Conservation (phyloP, 1,140 invertebrate genomes). For the Trichonephila clavata region DNA sequence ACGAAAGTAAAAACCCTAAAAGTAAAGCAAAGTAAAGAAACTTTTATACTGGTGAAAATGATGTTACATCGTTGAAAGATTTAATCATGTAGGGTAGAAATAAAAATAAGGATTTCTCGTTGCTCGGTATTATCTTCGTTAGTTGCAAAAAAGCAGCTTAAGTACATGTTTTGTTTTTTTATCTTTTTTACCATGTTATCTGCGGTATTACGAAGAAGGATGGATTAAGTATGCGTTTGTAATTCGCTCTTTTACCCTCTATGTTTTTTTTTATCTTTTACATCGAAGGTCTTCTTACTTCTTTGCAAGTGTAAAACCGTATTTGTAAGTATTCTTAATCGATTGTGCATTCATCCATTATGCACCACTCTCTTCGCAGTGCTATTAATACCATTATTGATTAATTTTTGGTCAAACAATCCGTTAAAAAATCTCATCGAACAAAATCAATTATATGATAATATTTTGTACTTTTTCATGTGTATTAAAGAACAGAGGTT, state of each 20-base stretch:
- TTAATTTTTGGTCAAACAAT: neutral
- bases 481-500: too few species aligned
- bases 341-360: neutral
- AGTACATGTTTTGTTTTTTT: constrained; percentile 1
- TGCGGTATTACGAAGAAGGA: constrained; percentile 30
- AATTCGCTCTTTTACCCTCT: neutral
- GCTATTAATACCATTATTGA: neutral
- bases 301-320: neutral
- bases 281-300: constrained; percentile 18
- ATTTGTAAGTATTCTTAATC: constrained; percentile 28
- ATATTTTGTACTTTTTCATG: too few species aligned
- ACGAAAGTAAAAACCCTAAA: neutral
- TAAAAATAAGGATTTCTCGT: constrained; percentile 1
- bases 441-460: neutral
- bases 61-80: constrained; percentile 3
- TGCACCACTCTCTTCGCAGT: neutral
- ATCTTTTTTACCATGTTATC: neutral
- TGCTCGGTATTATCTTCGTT: constrained; percentile 20
- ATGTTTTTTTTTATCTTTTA: neutral
- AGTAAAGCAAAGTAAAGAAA: neutral
- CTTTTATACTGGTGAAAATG: neutral
- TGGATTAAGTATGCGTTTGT: constrained; percentile 25
- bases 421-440: neutral
- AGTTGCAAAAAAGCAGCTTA: constrained; percentile 34
- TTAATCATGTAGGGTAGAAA: neutral